Evolutionary conservation across 2,113 vertebrate genomes (phyloP).

Genomic region (Aramus guarauna): DNA sequence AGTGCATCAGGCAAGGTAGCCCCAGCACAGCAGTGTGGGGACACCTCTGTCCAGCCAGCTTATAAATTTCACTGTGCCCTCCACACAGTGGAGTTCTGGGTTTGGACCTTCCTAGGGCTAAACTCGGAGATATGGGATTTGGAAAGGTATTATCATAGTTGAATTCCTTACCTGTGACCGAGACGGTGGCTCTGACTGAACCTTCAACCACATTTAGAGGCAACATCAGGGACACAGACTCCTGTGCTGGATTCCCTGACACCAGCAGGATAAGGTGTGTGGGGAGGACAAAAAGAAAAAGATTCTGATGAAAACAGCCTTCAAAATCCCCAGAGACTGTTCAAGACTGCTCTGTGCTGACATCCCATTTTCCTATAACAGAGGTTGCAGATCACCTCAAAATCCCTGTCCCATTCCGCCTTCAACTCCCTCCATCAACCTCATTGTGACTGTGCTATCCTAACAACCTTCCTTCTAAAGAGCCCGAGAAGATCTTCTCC

Average conservation of each 20-base stretch:
- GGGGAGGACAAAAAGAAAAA: not conserved
- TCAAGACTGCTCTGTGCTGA: not conserved
- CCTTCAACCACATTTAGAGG: slow-evolving; percentile 53
- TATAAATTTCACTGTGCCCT: not conserved
- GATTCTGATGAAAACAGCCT: not conserved
- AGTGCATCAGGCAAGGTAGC: not conserved
- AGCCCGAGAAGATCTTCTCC: not conserved
- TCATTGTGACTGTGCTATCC: not conserved
- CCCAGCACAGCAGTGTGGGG: not conserved
- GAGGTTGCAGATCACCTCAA: not conserved
- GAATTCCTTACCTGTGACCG: slow-evolving; percentile 53
- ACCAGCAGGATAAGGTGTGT: not conserved
- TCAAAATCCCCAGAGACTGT: not conserved
- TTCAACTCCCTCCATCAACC: not conserved
- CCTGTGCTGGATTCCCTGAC: slow-evolving; percentile 43
- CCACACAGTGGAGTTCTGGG: not conserved
- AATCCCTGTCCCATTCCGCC: not conserved
- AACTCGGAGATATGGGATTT: not conserved
- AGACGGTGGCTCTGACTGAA: slow-evolving; percentile 52
- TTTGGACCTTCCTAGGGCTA: not conserved
- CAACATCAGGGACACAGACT: slow-evolving; percentile 58
- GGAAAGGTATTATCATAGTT: not conserved
- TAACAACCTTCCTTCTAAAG: not conserved
- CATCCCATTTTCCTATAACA: not conserved
- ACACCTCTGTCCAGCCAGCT: not conserved